Evolutionary conservation across 2,797 vertebrate genomes (phyloP).

Genomic region (Acipenser transmontanus): DNA sequence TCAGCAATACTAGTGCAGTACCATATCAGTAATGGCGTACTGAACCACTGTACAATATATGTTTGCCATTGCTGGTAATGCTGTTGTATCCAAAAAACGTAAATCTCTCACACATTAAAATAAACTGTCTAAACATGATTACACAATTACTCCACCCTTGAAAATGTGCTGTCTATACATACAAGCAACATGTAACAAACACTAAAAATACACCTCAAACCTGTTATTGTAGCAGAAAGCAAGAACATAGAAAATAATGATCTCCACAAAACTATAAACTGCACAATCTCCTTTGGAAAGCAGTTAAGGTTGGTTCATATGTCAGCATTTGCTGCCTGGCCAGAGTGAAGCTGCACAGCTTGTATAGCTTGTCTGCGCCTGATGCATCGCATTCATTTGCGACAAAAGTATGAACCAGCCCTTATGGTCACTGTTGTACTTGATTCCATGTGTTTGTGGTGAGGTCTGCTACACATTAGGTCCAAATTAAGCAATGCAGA

Average conservation of each 20-base stretch:
- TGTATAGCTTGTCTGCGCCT: too few species aligned
- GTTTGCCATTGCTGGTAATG: too few species aligned
- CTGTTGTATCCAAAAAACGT: too few species aligned
- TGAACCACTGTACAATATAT: too few species aligned
- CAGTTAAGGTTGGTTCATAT: background rate
- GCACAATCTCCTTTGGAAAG: background rate
- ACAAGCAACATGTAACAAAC: constrained; percentile 2
- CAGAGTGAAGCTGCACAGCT: too few species aligned
- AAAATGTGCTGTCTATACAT: constrained; percentile 8
- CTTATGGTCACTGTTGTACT: constrained; percentile 1
- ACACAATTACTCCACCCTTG: constrained; percentile 34
- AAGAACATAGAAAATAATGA: constrained; percentile 39
- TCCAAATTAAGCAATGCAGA: constrained; percentile 13
- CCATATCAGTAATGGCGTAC: too few species aligned
- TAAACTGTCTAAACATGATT: constrained; percentile 12
- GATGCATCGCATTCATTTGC: too few species aligned
- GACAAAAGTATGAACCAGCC: too few species aligned
- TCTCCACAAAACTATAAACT: constrained; percentile 7
- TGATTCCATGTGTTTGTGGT: constrained; percentile 31
- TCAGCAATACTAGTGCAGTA: too few species aligned
- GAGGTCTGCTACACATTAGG: constrained; percentile 8
- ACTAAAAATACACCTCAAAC: constrained; percentile 43
- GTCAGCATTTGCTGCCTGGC: too few species aligned
- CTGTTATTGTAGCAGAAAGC: constrained; percentile 39
- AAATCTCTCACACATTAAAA: too few species aligned